phyloP scores from a whole-genome alignment of 1,140 invertebrate species.

The Papilio polyxenes region DNA sequence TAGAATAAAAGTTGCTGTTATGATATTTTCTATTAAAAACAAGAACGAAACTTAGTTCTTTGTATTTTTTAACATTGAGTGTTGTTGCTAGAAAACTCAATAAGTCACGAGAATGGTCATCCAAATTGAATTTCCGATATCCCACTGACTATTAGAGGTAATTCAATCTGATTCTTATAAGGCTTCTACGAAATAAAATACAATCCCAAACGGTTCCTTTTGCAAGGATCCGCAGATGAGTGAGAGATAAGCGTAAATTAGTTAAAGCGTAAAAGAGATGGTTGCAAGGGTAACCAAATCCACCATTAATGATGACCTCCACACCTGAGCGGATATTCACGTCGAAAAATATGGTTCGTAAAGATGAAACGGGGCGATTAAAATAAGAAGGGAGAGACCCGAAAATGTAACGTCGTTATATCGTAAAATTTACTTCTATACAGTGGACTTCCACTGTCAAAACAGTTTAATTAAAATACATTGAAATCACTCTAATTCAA shows the following conservation, averaged over 20 bases:
- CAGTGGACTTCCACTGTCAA: background rate
- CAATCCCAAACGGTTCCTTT: conserved; percentile 44
- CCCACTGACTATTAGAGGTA: conserved; percentile 43
- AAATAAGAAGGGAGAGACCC: conserved; percentile 1
- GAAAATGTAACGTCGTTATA: conserved; percentile 4
- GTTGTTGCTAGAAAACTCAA: background rate
- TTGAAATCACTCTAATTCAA: no score
- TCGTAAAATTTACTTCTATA: background rate
- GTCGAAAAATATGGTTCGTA: conserved; percentile 58
- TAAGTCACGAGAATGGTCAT: background rate
- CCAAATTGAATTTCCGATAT: conserved; percentile 35
- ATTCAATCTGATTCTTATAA: conserved; percentile 47
- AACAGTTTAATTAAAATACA: background rate
- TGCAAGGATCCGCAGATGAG: conserved; percentile 47
- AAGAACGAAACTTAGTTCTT: background rate
- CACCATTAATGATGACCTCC: conserved; percentile 67
- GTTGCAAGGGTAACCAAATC: conserved; percentile 61
- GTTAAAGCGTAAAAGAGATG: conserved; percentile 46
- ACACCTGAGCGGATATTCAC: conserved; percentile 68
- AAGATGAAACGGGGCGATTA: conserved; percentile 9
- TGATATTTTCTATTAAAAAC: background rate
- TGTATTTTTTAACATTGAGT: background rate
- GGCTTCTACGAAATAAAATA: conserved; percentile 46
- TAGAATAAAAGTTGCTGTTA: background rate
- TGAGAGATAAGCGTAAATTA: conserved; percentile 41